Conservation (phyloP, 37 sponge, comb jelly and placozoan species). For the Agelas oroides region DNA sequence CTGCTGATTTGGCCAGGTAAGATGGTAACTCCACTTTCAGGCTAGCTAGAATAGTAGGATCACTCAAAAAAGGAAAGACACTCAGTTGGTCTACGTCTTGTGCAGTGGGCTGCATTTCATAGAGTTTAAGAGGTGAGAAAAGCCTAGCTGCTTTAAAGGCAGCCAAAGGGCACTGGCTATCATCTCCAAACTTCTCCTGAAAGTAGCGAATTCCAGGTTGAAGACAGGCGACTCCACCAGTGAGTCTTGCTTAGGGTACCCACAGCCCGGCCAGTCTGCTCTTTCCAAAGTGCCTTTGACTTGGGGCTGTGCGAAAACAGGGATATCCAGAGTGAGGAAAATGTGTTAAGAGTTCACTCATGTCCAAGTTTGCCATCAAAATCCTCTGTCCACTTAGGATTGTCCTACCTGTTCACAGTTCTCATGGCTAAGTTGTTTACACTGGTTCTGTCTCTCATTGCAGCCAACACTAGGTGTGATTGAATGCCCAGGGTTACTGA, state of each 20-base stretch:
- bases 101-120: background rate
- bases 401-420: background rate
- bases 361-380: too few species aligned
- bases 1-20: conserved; percentile 18
- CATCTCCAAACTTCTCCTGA: background rate
- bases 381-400: too few species aligned
- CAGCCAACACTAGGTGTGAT: background rate
- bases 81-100: background rate
- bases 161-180: background rate
- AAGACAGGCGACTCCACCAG: background rate
- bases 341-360: conserved; percentile 7
- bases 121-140: background rate
- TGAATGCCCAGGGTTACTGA: conserved; percentile 6
- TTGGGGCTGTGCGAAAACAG: conserved; percentile 65
- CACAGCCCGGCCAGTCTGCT: conserved; percentile 59
- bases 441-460: conserved; percentile 39
- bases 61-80: conserved; percentile 9
- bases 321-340: conserved; percentile 33
- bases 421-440: conserved; percentile 13
- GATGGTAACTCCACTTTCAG: conserved; percentile 19
- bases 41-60: background rate
- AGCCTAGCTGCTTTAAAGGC: too few species aligned
- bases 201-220: background rate
- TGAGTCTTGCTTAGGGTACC: conserved; percentile 31
- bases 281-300: conserved; percentile 56